Percentiles rank a stretch among this genome's conserved stretches.
Conservation (phyloP, 1,140 invertebrate genomes). For the Hyposmocoma kahamanoa region DNA sequence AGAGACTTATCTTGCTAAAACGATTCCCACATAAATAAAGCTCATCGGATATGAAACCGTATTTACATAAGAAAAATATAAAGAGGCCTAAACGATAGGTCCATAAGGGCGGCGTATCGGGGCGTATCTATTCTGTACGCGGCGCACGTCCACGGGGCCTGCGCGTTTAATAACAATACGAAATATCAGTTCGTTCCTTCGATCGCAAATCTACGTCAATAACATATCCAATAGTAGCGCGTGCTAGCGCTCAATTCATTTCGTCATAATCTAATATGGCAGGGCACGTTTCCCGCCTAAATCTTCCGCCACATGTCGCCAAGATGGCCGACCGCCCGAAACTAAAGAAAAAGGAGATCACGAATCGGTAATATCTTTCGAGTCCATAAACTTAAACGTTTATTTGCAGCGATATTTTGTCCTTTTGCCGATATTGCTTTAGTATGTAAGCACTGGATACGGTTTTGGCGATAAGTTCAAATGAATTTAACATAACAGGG, state of each 20-base stretch:
- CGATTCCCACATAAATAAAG: slow-evolving; percentile 74
- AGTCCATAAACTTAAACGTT: slow-evolving; percentile 73
- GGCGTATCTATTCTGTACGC: slow-evolving; percentile 32
- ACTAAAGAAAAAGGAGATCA: slow-evolving; percentile 71
- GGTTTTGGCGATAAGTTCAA: too few species aligned
- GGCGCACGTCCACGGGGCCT: slow-evolving; percentile 53
- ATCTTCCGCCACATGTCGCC: slow-evolving; percentile 73
- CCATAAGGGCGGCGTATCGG: slow-evolving; percentile 58
- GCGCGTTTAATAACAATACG: slow-evolving; percentile 70
- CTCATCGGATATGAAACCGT: slow-evolving; percentile 71
- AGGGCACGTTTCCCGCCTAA: slow-evolving; percentile 70
- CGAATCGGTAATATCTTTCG: slow-evolving; percentile 73
- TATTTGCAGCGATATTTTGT: slow-evolving; percentile 72
- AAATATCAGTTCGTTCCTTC: slow-evolving; percentile 73
- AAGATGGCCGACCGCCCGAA: slow-evolving; percentile 67
- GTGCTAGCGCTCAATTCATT: slow-evolving; percentile 73
- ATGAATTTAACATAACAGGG: too few species aligned
- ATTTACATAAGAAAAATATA: slow-evolving; percentile 74
- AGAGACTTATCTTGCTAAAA: slow-evolving; percentile 69
- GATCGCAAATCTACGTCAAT: slow-evolving; percentile 74
- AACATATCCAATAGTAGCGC: slow-evolving; percentile 73
- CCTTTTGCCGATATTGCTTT: slow-evolving; percentile 68
- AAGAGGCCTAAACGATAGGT: slow-evolving; percentile 70
- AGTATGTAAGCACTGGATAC: slow-evolving; percentile 21
- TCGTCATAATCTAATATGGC: slow-evolving; percentile 71